phyloP scores from a whole-genome alignment of 2,888 invertebrate species.

The Hirtodrosophila trivittata region DNA sequence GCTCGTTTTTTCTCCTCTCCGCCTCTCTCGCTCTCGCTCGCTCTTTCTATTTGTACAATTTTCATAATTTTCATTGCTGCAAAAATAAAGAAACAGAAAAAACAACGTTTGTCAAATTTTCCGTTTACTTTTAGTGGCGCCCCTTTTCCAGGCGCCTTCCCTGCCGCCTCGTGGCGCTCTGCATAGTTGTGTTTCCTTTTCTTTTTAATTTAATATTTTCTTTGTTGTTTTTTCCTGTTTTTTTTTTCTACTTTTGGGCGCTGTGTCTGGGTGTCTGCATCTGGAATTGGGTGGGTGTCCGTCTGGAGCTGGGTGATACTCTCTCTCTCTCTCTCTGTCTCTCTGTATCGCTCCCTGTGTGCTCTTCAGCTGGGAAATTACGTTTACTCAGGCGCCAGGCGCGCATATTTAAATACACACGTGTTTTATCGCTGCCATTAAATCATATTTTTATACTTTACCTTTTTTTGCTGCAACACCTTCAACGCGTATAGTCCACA shows the following conservation, averaged over 20 bases:
- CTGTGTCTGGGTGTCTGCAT: conserved; percentile 45
- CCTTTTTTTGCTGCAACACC: conserved; percentile 67
- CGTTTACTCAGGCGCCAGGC: conserved; percentile 84
- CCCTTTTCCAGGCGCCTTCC: conserved; percentile 21
- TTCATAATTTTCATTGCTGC: conserved; percentile 68
- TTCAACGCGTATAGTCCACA: conserved; percentile 46
- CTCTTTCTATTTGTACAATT: conserved; percentile 40
- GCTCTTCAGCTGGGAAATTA: conserved; percentile 79
- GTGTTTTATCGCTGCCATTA: conserved; percentile 84
- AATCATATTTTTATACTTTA: conserved; percentile 83
- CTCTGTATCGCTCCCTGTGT: conserved; percentile 10
- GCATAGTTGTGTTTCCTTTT: conserved; percentile 57
- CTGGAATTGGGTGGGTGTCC: conserved; percentile 37
- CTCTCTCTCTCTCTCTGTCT: not conserved
- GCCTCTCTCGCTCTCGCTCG: conserved; percentile 12
- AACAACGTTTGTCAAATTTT: conserved; percentile 66
- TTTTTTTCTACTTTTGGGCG: conserved; percentile 34
- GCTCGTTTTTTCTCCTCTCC: conserved; percentile 23
- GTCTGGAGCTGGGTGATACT: conserved; percentile 31
- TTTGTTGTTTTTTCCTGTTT: conserved; percentile 55
- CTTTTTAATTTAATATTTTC: conserved; percentile 74
- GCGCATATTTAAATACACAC: conserved; percentile 84
- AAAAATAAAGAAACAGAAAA: conserved; percentile 31
- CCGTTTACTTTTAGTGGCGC: conserved; percentile 61
- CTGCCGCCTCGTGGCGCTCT: not conserved